A percentile compares a stretch with the other conserved stretches of the same genome.
Conservation (phyloP, 2,797 vertebrate species). For the Octomys mimax region DNA sequence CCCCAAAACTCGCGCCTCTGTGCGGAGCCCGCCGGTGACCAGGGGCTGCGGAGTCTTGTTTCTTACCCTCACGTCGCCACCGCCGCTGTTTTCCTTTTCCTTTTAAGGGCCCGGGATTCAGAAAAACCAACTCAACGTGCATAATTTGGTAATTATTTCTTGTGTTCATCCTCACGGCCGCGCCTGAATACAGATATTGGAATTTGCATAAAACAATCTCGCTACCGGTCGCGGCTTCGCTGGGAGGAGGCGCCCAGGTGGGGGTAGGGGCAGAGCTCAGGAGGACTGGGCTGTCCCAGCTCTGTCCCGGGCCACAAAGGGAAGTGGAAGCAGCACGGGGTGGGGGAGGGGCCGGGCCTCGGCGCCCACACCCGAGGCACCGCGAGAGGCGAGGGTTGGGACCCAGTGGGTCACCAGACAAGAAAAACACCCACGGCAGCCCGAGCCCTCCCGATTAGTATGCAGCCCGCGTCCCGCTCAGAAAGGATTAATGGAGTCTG, state of each 20-base stretch:
- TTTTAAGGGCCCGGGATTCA: constrained; percentile 66
- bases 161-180: constrained; percentile 85
- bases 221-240: constrained; percentile 56
- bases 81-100: not conserved
- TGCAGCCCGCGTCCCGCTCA: constrained; percentile 95
- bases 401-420: constrained; percentile 69
- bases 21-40: not conserved
- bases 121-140: constrained; percentile 85
- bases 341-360: constrained; percentile 44
- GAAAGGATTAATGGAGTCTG: constrained; percentile 99
- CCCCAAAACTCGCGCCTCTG: not conserved
- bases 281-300: constrained; percentile 79
- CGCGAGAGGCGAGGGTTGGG: not conserved
- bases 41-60: not conserved
- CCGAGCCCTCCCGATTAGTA: constrained; percentile 93
- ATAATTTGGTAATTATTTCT: constrained; percentile 90
- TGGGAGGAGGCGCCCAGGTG: constrained; percentile 68
- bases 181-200: constrained; percentile 85
- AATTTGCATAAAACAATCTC: constrained; percentile 89
- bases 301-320: constrained; percentile 83
- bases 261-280: constrained; percentile 17
- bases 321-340: constrained; percentile 83
- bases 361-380: constrained; percentile 9
- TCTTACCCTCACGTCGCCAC: fast-evolving
- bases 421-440: constrained; percentile 52